Conservation (phyloP, 92 coral and sea anemone species). For the Heliopora coerulea region DNA sequence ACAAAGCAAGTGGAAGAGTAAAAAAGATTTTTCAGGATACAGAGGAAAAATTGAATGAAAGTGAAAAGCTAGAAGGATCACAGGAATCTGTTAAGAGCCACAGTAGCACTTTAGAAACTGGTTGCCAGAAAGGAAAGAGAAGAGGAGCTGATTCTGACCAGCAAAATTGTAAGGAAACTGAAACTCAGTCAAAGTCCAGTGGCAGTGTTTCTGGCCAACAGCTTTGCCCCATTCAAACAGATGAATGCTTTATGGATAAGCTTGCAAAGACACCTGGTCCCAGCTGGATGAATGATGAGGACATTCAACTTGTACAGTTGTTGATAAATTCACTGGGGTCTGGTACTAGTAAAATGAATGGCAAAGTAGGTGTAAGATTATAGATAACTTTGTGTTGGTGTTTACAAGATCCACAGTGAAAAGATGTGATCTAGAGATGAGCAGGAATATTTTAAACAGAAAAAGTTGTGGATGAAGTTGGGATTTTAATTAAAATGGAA, state of each 20-base stretch:
- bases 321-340: conserved; percentile 54
- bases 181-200: background rate
- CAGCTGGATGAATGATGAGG: conserved; percentile 73
- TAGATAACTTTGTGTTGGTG: too few relatives aligned
- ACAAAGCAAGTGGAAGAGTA: too few relatives aligned
- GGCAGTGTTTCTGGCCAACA: background rate
- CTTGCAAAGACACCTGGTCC: conserved; percentile 55
- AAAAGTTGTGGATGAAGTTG: too few relatives aligned
- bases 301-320: conserved; percentile 70
- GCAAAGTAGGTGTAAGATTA: too few relatives aligned
- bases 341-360: conserved; percentile 65
- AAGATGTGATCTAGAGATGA: too few relatives aligned
- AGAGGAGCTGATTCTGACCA: conserved; percentile 16
- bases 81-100: background rate
- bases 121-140: background rate
- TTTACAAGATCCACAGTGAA: too few relatives aligned
- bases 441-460: too few relatives aligned
- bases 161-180: background rate
- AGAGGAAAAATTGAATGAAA: background rate
- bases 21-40: too few relatives aligned
- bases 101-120: background rate
- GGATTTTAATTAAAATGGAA: too few relatives aligned
- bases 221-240: conserved; percentile 53
- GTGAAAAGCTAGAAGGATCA: background rate
- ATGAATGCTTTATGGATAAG: conserved; percentile 55